Evolutionary conservation across 2,888 invertebrate species (phyloP), one percentile per base, ranked within the genome.

Genomic region (Aproaerema taeniolella): DNA sequence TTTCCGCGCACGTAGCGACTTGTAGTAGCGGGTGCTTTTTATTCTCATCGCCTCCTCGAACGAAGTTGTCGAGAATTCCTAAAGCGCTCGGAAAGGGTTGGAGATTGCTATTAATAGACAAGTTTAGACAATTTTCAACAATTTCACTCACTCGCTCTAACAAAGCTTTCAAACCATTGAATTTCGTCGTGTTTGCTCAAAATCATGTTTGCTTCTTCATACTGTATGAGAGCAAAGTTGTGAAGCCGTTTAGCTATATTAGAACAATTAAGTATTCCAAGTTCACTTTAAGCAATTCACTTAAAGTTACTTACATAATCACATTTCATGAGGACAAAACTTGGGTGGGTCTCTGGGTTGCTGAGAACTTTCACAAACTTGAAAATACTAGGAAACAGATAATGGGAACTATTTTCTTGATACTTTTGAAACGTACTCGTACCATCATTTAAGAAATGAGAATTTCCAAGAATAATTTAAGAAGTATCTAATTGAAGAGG

Each of bases 231-330:
- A 69, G 61, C 66, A 64, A 77, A 73, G 68, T 77, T 72, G 53
- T 49, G 55, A 72, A 78, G 72, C 61, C 65, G 67, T 71, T 79
- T 73, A 39, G 39, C 30, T 43, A 73, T 67, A 66, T 72, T 67
- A 63, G 61, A 79, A 78, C 76, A 78, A 79, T 75, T 70, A 68
- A 72, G 69, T 70, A 77, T 70, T 58, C 57, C 61, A 68, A 79
- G 70, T 76, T 74, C 70, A 70, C 74, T 76, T 71, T 61, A 64
- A 74, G 73, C 70, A 76, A 77, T 77, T 75, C 71, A 69, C 74
- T 77, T 77, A 73, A 76, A 75, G 71, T 79, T 78, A 45, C 61
- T 61, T 60, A 74, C 66, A 72, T 80, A 78, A 80, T 80, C 73
- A 73, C 71, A 70, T 80, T 75, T 69, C 63, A 60, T 59, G 50